A percentile compares a stretch with the other conserved stretches of the same genome.
These are phyloP conservation scores for Zoroaster sp. DNA, from an alignment of 53 echinoderm and acorn worm genomes.

Conservation along the genomic window DNA sequence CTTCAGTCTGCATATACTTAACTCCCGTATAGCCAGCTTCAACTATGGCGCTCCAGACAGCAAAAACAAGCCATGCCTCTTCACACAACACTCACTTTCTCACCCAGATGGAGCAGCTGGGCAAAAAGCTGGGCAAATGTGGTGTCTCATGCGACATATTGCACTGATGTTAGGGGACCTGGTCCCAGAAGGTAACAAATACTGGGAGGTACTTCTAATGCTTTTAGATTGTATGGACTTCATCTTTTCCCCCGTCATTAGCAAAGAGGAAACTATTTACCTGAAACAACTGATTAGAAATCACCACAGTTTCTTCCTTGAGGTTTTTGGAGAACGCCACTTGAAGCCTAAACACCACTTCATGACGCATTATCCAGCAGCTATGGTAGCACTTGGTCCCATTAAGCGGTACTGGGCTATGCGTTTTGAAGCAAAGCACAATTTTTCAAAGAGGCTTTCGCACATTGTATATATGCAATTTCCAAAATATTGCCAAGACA, in stretches of 20 bases:
- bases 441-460: conserved; percentile 31
- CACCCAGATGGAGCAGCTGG: conserved; percentile 62
- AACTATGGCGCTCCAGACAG: conserved; percentile 55
- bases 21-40: conserved; percentile 42
- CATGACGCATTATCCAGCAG: conserved; percentile 53
- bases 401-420: conserved; percentile 45
- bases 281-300: conserved; percentile 50
- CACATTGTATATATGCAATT: conserved; percentile 62
- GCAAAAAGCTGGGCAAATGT: conserved; percentile 69
- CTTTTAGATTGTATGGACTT: conserved; percentile 59
- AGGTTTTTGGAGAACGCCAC: conserved; percentile 4
- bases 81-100: background rate
- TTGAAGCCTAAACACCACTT: conserved; percentile 63
- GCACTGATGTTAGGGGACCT: conserved; percentile 58
- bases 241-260: conserved; percentile 40
- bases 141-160: conserved; percentile 50
- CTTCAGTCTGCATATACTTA: conserved; percentile 53
- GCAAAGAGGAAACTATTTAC: conserved; percentile 47
- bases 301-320: conserved; percentile 29
- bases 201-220: conserved; percentile 49
- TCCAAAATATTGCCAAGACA: conserved; percentile 50
- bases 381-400: conserved; percentile 26
- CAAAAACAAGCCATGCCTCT: conserved; percentile 52
- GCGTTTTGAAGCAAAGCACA: conserved; percentile 59
- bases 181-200: conserved; percentile 48